Evolutionary conservation across 2,888 invertebrate genomes (phyloP), one percentile per base, ranked within the genome.

Genomic region (Andrena bucephala): DNA sequence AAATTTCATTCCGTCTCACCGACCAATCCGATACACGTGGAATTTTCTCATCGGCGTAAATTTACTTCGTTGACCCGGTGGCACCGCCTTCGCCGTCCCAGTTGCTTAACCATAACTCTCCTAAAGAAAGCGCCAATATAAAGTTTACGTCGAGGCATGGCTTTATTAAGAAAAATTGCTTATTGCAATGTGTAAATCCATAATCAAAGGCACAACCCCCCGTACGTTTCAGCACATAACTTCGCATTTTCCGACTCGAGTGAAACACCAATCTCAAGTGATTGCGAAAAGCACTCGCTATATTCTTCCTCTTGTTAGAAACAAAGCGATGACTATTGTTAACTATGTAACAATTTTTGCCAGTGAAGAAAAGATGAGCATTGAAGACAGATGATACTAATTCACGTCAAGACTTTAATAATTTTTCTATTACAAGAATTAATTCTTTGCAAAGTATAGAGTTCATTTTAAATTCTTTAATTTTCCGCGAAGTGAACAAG

Each of bases 31-130:
- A 88, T 82, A 80, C 77, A 86, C 78, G 74, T 75, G 84, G 84
- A 86, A 88, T 87, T 87, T 87, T 88, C 84, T 87, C 87, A 87
- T 87, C 88, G 88, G 87, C 82, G 88, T 88, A 87, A 87, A 87
- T 88, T 87, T 82, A 86, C 86, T 88, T 84, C 71, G 84, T 88
- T 78, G 86, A 77, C 71, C 74, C 71, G 57, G 50, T 70, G 69
- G 31, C 57, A n/a, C 48, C 50, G 76, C 57, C 78, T 77, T n/a
- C 60, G 52, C 50, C 65, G 68, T 62, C 68, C 75, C 62, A 54
- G 71, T 80, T 71, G 73, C 75, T 80, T 77, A 81, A 72, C 83
- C 80, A 76, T 85, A 83, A 87, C 81, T 87, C 76, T 85, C 63
- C 52, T 6, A 73, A 73, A 67, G 74, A 81, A 85, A 75, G 60